Percentiles rank a stretch among this genome's conserved stretches.
Conservation (phyloP, 2,888 invertebrate species). For the Choristoneura rosaceana region DNA sequence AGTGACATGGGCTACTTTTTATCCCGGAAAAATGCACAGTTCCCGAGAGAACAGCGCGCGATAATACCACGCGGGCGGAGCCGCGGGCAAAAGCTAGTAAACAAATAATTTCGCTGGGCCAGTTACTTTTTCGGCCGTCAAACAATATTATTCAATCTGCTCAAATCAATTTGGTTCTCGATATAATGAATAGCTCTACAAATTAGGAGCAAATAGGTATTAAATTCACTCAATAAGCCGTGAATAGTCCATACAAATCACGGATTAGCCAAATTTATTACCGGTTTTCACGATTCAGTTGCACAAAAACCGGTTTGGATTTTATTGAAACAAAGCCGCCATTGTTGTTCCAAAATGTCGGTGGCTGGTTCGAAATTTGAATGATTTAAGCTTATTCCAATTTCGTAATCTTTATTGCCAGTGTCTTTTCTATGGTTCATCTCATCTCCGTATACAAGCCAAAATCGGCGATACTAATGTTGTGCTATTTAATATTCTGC, state of each 20-base stretch:
- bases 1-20: too few species aligned
- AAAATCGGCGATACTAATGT: too few species aligned
- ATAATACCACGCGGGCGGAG: too few species aligned
- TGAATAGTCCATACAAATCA: conserved; percentile 18
- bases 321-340: conserved; percentile 7
- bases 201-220: neutral
- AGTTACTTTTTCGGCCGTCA: too few species aligned
- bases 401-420: neutral
- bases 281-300: neutral
- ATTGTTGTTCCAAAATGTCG: neutral
- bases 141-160: neutral
- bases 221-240: neutral
- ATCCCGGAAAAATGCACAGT: too few species aligned
- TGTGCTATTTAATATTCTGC: too few species aligned
- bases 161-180: neutral
- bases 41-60: too few species aligned
- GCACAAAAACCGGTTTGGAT: conserved; percentile 11
- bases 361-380: conserved; percentile 6
- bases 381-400: conserved; percentile 9
- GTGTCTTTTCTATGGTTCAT: neutral
- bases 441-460: neutral
- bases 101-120: too few species aligned
- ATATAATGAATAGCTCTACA: neutral
- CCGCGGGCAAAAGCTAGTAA: too few species aligned
- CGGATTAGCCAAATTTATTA: conserved; percentile 12